Percentiles rank a stretch among this genome's conserved stretches.
Evolutionary conservation across 2,888 invertebrate species (phyloP).

Genomic region (Germaria angustata): DNA sequence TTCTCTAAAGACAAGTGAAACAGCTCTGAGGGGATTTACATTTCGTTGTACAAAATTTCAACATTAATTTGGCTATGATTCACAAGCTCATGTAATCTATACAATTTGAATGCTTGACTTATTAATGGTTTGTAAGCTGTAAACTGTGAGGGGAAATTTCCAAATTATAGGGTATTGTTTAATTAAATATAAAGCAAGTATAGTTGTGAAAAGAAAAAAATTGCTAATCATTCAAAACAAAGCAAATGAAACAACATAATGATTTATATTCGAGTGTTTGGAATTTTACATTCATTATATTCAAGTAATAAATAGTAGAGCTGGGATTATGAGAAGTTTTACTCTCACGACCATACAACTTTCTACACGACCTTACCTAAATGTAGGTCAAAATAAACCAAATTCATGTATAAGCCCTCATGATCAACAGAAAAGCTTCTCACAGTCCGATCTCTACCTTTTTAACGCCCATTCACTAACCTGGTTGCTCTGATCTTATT

Average conservation of each 20-base stretch:
- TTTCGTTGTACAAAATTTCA: not conserved
- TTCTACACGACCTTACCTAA: too few relatives aligned
- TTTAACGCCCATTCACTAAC: too few relatives aligned
- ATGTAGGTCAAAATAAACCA: too few relatives aligned
- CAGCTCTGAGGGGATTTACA: constrained; percentile 37
- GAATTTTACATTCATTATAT: too few relatives aligned
- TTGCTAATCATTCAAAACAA: not conserved
- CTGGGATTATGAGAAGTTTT: too few relatives aligned
- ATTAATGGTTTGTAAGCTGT: not conserved
- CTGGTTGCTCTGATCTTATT: too few relatives aligned
- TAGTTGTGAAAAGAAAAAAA: not conserved
- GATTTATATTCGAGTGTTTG: not conserved
- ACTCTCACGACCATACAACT: too few relatives aligned
- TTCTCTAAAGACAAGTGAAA: not conserved
- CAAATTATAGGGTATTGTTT: not conserved
- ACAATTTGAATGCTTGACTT: not conserved
- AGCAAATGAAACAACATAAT: not conserved
- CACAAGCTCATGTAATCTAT: not conserved
- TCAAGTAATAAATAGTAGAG: too few relatives aligned
- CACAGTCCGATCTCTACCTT: too few relatives aligned
- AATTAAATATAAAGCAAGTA: not conserved
- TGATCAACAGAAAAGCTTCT: too few relatives aligned
- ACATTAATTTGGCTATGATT: not conserved
- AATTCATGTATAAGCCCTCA: too few relatives aligned
- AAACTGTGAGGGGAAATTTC: not conserved